These are phyloP conservation scores for Dorcus parallelipipedus DNA, from an alignment of 2,888 invertebrate genomes.

Conservation along the genomic window DNA sequence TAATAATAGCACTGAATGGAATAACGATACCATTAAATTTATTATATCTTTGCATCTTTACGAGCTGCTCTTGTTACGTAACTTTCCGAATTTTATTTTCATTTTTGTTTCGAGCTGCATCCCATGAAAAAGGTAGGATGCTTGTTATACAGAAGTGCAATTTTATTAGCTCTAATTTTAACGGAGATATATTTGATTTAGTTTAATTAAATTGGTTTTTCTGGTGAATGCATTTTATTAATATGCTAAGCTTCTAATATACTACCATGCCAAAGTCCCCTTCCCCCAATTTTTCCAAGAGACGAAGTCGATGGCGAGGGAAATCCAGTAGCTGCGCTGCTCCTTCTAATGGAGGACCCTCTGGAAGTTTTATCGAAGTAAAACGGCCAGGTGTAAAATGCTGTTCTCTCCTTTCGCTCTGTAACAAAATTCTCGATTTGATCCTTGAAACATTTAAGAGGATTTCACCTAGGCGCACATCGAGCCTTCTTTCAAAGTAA, in stretches of 20 bases:
- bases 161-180: too few relatives aligned
- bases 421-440: conserved; percentile 23
- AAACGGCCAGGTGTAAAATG: conserved; percentile 67
- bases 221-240: too few relatives aligned
- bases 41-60: conserved; percentile 16
- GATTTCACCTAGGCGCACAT: too few relatives aligned
- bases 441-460: too few relatives aligned
- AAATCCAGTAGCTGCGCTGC: conserved; percentile 72
- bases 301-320: conserved; percentile 77
- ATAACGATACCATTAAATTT: conserved; percentile 17
- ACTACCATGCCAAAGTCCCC: conserved; percentile 83
- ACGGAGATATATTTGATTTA: too few relatives aligned
- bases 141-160: too few relatives aligned
- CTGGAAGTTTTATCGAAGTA: conserved; percentile 70
- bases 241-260: too few relatives aligned
- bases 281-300: conserved; percentile 82
- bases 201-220: too few relatives aligned
- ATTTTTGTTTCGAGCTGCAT: neutral
- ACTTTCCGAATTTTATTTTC: neutral
- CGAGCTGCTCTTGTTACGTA: conserved; percentile 1
- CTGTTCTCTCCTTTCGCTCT: conserved; percentile 65
- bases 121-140: too few relatives aligned
- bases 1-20: conserved; percentile 13
- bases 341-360: conserved; percentile 65
- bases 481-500: too few relatives aligned